Percentiles rank a stretch among this genome's conserved stretches.
phyloP scores from a whole-genome alignment of 2,113 vertebrate genomes.

The Plestiodon gilberti region DNA sequence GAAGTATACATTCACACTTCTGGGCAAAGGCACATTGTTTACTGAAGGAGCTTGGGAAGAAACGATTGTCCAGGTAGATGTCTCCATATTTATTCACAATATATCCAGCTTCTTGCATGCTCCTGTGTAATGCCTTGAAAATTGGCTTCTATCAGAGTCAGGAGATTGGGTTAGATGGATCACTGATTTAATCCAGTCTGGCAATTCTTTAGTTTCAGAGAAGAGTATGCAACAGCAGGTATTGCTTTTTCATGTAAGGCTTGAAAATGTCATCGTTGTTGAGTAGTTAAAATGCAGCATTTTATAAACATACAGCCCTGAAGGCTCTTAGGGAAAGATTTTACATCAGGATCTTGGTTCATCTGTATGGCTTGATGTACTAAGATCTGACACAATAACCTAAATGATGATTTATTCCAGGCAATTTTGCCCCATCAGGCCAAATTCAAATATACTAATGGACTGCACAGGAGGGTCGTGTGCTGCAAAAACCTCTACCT shows the following conservation, averaged over 20 bases:
- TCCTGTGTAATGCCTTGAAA: slow-evolving; percentile 50
- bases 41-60: slow-evolving; percentile 38
- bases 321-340: slow-evolving; percentile 61
- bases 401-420: slow-evolving; percentile 71
- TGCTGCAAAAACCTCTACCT: slow-evolving; percentile 31
- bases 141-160: slow-evolving; percentile 68
- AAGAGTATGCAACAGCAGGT: slow-evolving; percentile 36
- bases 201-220: slow-evolving; percentile 61
- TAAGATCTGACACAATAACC: slow-evolving; percentile 64
- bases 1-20: slow-evolving; percentile 42
- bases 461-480: slow-evolving; percentile 48
- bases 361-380: slow-evolving; percentile 63
- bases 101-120: slow-evolving; percentile 43
- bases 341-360: slow-evolving; percentile 58
- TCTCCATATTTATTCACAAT: slow-evolving; percentile 40
- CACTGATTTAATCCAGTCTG: slow-evolving; percentile 65
- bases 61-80: slow-evolving; percentile 40
- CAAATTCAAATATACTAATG: slow-evolving; percentile 63
- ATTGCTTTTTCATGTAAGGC: slow-evolving; percentile 59
- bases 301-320: slow-evolving; percentile 63
- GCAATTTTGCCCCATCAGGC: slow-evolving; percentile 64
- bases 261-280: slow-evolving; percentile 58
- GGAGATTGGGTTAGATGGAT: slow-evolving; percentile 56
- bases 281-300: slow-evolving; percentile 66
- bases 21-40: slow-evolving; percentile 56